Evolutionary conservation across 2,113 vertebrate genomes (phyloP), one percentile per base, ranked within the genome.

Genomic region (Ictidomys tridecemlineatus): DNA sequence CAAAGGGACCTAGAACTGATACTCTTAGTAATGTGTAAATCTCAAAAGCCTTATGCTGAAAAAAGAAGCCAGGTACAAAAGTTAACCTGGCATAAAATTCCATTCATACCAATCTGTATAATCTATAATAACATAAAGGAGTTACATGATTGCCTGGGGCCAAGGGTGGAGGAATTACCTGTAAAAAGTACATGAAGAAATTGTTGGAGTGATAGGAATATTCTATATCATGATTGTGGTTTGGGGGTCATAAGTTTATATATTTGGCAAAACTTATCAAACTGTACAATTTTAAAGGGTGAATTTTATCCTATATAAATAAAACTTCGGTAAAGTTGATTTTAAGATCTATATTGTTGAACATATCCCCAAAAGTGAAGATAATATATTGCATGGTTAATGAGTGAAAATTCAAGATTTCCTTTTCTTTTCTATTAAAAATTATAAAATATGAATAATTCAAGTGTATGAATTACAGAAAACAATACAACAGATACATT

Each of bases 381-480:
- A n/a, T 42, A 51, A 13, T 51, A 51, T 13, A 51, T 51, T 51
- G 48, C 48, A 51, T 51, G 48, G 48, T 51, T 51, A 51, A 51
- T 51, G 48, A 51, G 48, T 51, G 48, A 51, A 51, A 51, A 51
- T 51, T 12, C 12, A 13, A 51, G 48, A 51, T 13, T 51, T 51
- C 12, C 12, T 51, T 51, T 51, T 13, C 48, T 67, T 67, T 87
- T 78, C 85, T 65, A 85, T 84, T 76, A 95, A 93, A 93, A 93
- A 84, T 6, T 53, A 2, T 86, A 65, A 94, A 96, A 91, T 91
- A 85, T 90, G 58, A 97, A 73, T 45, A 97, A 84, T 83, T 70
- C 48, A 95, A 80, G 86, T 18, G 85, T 79, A 76, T 20, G 67
- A 65, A 87, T 84, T 85, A 85, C 30, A 91, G 37, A 93, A 91